Base-by-base conservation (phyloP, 1,140 invertebrate genomes). In the Cotesia glomerata region DNA sequence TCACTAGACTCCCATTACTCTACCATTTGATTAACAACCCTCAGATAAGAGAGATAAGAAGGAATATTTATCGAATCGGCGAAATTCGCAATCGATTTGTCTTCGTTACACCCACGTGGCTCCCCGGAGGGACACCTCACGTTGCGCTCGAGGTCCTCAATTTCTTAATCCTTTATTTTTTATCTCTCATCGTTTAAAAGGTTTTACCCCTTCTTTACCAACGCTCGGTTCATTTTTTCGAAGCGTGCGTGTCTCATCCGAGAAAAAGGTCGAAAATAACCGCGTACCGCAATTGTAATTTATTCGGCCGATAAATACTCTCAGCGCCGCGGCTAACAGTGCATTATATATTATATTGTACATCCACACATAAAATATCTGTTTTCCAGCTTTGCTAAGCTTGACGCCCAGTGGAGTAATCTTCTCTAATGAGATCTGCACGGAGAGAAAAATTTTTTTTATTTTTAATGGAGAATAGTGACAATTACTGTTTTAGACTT, bases 101-200 rank as follows among this genome's bases (percentile, higher is more conserved):
- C 82, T 84, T 84, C 79, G 81, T 83, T 82, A 83, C 82, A 82
- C 82, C 82, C 81, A 84, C 81, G 77, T 76, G 80, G 76, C 73
- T 75, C 78, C 78, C 78, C 77, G 74, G 74, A 66, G 80, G 77
- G 75, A 78, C 72, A 76, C 36, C 64, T 62, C 71, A 66, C 65
- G 58, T 64, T 58, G 68, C 13, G 58, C 71, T 68, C 54, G 39
- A 45, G 39, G 39, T 70, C 36, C 52, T 56, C 52, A 56, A 56
- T 45, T 61, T 62, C 16, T 26, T 51, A 16, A 32, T 70, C 59
- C 62, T 36, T 52, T 35, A 35, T 54, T 32, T 14, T 62, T 58
- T 64, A 49, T 51, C n/a, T 67, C 61, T 34, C 39, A 61, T 18
- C 5, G 13, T 54, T 35, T 36, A 13, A 52, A 39, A 26, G 56